These are phyloP conservation scores for Merodon equestris DNA, from an alignment of 2,888 invertebrate species.

Conservation along the genomic window DNA sequence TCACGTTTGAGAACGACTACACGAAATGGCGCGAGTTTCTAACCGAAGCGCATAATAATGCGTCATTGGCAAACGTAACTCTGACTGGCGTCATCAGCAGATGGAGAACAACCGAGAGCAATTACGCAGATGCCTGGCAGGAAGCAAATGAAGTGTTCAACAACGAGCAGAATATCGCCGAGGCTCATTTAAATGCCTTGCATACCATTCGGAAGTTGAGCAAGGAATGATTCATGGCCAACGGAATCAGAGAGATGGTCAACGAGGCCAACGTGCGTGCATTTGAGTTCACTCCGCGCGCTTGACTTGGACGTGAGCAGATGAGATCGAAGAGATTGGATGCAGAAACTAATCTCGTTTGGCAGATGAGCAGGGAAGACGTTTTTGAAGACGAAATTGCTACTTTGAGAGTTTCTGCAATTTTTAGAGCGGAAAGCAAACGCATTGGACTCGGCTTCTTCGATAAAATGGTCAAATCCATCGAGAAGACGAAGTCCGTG, in stretches of 20 bases:
- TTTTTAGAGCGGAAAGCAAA: not conserved
- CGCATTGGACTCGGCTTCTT: conserved; percentile 15
- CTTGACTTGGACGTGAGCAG: conserved; percentile 6
- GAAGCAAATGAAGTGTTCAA: conserved; percentile 12
- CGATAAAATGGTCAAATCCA: not conserved
- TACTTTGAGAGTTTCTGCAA: not conserved
- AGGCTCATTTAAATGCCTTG: conserved; percentile 6
- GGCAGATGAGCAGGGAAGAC: conserved; percentile 4
- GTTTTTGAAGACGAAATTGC: not conserved
- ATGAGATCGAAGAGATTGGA: conserved; percentile 16
- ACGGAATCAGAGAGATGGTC: conserved; percentile 10
- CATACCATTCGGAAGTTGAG: conserved; percentile 1
- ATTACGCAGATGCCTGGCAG: conserved; percentile 1
- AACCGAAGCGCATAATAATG: not conserved
- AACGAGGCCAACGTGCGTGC: conserved; percentile 14
- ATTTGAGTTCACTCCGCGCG: conserved; percentile 16
- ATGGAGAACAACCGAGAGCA: not conserved
- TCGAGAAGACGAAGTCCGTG: not conserved
- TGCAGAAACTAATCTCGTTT: conserved; percentile 1
- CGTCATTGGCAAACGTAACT: not conserved
- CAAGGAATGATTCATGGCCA: not conserved
- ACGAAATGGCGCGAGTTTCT: conserved; percentile 12
- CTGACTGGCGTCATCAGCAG: not conserved
- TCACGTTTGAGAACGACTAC: not conserved
- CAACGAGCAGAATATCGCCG: conserved; percentile 7